phyloP scores from a whole-genome alignment of 2,888 invertebrate genomes.

The Ischnus inquisitorius region DNA sequence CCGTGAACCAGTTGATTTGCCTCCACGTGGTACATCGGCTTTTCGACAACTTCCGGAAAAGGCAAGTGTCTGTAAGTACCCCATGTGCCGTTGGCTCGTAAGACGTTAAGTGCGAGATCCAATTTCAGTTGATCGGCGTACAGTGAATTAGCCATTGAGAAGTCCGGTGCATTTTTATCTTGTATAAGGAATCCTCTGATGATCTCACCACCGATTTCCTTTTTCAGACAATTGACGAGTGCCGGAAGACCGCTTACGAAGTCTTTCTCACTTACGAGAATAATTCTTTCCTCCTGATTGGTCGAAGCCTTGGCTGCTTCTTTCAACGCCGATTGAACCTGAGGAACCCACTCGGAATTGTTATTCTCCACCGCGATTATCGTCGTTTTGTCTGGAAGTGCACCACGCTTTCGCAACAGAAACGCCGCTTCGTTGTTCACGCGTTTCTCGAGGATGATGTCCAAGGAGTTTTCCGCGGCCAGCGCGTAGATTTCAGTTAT shows the following conservation, averaged over 20 bases:
- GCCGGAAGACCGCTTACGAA: conserved; percentile 93
- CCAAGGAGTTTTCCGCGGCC: conserved; percentile 62
- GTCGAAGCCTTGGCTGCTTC: conserved; percentile 84
- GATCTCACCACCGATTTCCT: conserved; percentile 89
- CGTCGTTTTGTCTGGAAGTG: conserved; percentile 75
- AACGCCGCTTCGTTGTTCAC: conserved; percentile 69
- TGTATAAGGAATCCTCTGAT: conserved; percentile 88
- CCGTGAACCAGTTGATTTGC: conserved; percentile 92
- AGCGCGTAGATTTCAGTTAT: conserved; percentile 49
- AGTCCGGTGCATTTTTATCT: conserved; percentile 88
- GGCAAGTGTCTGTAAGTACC: conserved; percentile 94
- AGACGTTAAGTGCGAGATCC: conserved; percentile 93
- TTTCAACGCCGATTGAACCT: conserved; percentile 80
- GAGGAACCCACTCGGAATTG: conserved; percentile 83
- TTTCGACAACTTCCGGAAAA: conserved; percentile 86
- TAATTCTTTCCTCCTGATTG: conserved; percentile 86
- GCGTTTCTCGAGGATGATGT: conserved; percentile 78
- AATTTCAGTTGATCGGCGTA: conserved; percentile 89
- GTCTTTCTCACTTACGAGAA: conserved; percentile 90
- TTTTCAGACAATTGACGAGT: conserved; percentile 94
- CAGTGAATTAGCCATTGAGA: conserved; percentile 88
- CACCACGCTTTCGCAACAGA: conserved; percentile 73
- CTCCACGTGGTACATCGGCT: conserved; percentile 89
- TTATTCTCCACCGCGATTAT: conserved; percentile 78
- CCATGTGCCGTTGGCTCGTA: conserved; percentile 87